A percentile compares a stretch with the other conserved stretches of the same genome.
phyloP scores from a whole-genome alignment of 2,797 vertebrate species.

The Pseudocheirus occidentalis region DNA sequence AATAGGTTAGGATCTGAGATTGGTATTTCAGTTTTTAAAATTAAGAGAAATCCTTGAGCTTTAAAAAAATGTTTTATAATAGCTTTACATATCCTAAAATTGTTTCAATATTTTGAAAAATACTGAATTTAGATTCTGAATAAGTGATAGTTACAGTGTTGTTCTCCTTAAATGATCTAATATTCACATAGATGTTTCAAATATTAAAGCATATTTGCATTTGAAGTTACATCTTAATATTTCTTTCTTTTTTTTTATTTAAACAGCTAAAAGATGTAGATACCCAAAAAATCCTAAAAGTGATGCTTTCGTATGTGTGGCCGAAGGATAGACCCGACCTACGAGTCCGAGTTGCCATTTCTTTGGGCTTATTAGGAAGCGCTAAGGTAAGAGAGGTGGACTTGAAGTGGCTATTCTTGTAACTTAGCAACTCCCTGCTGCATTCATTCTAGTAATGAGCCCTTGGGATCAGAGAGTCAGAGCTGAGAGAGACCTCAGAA shows the following conservation, averaged over 20 bases:
- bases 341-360: constrained; percentile 92
- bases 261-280: constrained; percentile 93
- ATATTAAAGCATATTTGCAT: constrained; percentile 48
- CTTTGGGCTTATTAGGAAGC: constrained; percentile 92
- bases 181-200: constrained; percentile 29
- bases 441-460: constrained; percentile 52
- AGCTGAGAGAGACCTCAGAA: constrained; percentile 17
- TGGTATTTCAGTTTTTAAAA: constrained; percentile 7
- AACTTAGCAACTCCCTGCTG: constrained; percentile 41
- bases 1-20: neutral
- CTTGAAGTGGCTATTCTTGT: neutral
- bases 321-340: constrained; percentile 96
- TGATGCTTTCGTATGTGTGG: constrained; percentile 97
- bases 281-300: constrained; percentile 90
- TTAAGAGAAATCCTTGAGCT: constrained; percentile 42
- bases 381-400: constrained; percentile 90
- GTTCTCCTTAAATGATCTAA: neutral
- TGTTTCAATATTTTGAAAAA: constrained; percentile 43
- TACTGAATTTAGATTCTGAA: constrained; percentile 26
- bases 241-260: constrained; percentile 69
- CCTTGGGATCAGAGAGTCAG: constrained; percentile 7
- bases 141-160: constrained; percentile 44
- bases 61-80: constrained; percentile 39
- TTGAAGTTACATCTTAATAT: constrained; percentile 58
- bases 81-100: constrained; percentile 28